Evolutionary conservation across 2,113 vertebrate species (phyloP).

Genomic region (Pyxicephalus adspersus): DNA sequence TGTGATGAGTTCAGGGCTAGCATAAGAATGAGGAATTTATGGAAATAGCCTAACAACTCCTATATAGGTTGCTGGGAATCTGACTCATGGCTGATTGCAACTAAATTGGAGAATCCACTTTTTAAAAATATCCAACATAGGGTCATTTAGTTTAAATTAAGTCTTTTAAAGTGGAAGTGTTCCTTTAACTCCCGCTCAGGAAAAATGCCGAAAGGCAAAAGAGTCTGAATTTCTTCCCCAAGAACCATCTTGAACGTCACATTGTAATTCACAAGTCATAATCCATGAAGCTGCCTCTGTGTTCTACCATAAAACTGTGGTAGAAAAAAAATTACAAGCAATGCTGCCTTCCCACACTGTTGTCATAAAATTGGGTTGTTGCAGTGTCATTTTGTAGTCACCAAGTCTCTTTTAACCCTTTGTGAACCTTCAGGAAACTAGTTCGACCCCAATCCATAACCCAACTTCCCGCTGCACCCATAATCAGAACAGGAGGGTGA

Average conservation of each 20-base stretch:
- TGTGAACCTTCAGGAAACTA: slow-evolving; percentile 13
- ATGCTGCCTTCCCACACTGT: slow-evolving; percentile 1
- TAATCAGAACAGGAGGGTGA: not conserved
- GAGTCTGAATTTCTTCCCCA: not conserved
- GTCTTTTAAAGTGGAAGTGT: too few species aligned
- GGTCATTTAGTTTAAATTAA: too few species aligned
- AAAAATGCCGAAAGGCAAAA: too few species aligned
- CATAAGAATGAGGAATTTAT: too few species aligned
- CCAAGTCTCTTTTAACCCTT: slow-evolving; percentile 4
- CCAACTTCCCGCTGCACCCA: slow-evolving; percentile 5
- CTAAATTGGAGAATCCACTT: too few species aligned
- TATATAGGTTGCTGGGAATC: too few species aligned
- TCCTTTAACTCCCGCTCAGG: too few species aligned
- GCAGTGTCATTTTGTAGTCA: not conserved
- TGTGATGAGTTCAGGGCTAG: too few species aligned
- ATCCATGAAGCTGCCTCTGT: not conserved
- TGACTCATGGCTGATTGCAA: too few species aligned
- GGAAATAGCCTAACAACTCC: too few species aligned
- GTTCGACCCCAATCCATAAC: not conserved
- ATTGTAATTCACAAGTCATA: slow-evolving; percentile 27
- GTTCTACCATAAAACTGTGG: not conserved
- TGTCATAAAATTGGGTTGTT: slow-evolving; percentile 20
- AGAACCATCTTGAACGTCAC: not conserved
- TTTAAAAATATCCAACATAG: too few species aligned
- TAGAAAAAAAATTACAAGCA: not conserved